phyloP scores from a whole-genome alignment of 2,888 invertebrate genomes.

The Cephalotes varians region DNA sequence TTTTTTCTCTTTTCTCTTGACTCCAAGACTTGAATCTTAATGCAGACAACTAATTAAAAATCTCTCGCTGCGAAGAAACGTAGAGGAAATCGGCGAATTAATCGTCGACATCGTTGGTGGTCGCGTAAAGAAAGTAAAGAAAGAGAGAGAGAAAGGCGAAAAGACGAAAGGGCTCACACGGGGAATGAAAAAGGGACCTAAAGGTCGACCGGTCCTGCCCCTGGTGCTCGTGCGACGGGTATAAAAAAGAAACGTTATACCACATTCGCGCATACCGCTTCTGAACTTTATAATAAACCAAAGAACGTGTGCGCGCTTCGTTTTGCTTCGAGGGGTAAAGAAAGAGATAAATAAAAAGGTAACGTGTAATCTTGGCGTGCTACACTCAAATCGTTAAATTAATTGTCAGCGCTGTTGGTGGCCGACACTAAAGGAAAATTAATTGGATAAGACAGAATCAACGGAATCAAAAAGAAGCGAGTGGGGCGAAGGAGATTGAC shows the following conservation, averaged over 20 bases:
- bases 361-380: slow-evolving; percentile 6
- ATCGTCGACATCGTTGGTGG: slow-evolving; percentile 49
- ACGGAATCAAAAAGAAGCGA: neutral
- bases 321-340: neutral
- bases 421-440: neutral
- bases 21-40: slow-evolving; percentile 22
- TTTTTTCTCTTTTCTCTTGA: neutral
- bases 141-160: neutral
- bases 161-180: slow-evolving; percentile 8
- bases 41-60: slow-evolving; percentile 41
- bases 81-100: slow-evolving; percentile 42
- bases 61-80: slow-evolving; percentile 22
- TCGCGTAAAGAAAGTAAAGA: slow-evolving; percentile 2
- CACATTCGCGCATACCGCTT: slow-evolving; percentile 31
- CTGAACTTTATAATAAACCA: slow-evolving; percentile 42
- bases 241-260: slow-evolving; percentile 31
- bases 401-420: slow-evolving; percentile 43
- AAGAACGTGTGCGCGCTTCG: neutral
- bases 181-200: slow-evolving; percentile 37
- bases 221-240: neutral
- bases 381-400: slow-evolving; percentile 41
- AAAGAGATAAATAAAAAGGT: slow-evolving; percentile 29
- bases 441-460: slow-evolving; percentile 1
- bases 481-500: neutral
- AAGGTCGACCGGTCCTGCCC: slow-evolving; percentile 45